phyloP scores from a whole-genome alignment of 2,797 vertebrate genomes.

The Lagodon rhomboides region DNA sequence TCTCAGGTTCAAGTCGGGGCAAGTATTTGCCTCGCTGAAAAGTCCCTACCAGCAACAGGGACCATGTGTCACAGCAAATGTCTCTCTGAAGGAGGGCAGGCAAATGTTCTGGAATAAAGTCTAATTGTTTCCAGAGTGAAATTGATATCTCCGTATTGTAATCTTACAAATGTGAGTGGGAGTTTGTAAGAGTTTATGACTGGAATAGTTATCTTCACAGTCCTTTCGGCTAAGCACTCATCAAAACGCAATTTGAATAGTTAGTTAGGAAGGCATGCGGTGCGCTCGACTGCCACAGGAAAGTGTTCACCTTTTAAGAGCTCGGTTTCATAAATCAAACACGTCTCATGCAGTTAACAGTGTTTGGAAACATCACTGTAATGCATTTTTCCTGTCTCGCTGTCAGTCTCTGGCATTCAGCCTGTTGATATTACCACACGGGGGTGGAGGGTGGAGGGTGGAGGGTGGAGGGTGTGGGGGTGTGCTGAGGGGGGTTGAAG shows the following conservation, averaged over 20 bases:
- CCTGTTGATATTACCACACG: constrained; percentile 25
- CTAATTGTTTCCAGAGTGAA: background rate
- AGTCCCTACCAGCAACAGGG: background rate
- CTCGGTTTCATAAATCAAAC: constrained; percentile 24
- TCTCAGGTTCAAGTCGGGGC: background rate
- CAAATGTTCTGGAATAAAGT: background rate
- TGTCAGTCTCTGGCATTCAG: constrained; percentile 24
- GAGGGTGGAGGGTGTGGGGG: background rate
- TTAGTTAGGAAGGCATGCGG: background rate
- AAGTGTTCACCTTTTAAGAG: constrained; percentile 12
- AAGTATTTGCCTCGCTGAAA: background rate
- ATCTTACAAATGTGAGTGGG: background rate
- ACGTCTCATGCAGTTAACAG: background rate
- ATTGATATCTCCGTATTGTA: background rate
- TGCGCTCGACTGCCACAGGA: background rate
- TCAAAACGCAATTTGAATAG: constrained; percentile 1
- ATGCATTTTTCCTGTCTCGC: constrained; percentile 26
- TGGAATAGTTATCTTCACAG: background rate
- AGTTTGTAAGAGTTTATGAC: background rate
- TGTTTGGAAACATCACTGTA: constrained; percentile 29
- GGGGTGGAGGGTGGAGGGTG: background rate
- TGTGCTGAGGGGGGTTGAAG: background rate
- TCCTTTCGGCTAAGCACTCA: background rate
- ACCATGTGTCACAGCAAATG: background rate
- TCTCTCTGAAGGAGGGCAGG: background rate